These are phyloP conservation scores for Helarctos malayanus DNA, from an alignment of 2,797 vertebrate species.

Conservation along the genomic window DNA sequence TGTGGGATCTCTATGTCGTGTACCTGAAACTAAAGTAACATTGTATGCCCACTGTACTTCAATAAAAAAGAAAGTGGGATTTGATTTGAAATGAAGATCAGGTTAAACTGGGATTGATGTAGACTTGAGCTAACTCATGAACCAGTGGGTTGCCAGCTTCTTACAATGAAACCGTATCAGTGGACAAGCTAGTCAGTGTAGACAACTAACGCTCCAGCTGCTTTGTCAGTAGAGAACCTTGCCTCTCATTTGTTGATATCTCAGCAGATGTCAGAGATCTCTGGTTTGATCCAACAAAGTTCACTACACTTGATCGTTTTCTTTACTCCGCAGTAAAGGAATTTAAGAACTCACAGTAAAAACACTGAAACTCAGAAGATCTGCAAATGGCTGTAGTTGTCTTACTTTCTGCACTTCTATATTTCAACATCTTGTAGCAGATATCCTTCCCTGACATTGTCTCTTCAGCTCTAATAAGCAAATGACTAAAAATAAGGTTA, in stretches of 20 bases:
- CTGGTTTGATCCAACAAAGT: not conserved
- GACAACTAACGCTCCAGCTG: not conserved
- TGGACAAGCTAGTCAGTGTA: not conserved
- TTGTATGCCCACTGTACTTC: not conserved
- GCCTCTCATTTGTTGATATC: not conserved
- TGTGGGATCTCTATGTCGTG: not conserved
- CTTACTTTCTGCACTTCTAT: not conserved
- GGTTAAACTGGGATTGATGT: not conserved
- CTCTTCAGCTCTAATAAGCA: not conserved
- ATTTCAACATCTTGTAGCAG: not conserved
- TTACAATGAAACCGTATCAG: not conserved
- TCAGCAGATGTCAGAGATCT: not conserved
- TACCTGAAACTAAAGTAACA: not conserved
- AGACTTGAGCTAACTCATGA: not conserved
- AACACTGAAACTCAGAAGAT: not conserved
- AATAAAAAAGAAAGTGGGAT: not conserved
- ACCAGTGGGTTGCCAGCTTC: not conserved
- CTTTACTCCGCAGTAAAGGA: not conserved
- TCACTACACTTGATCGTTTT: not conserved
- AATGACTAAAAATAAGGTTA: not conserved
- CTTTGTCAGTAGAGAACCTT: not conserved
- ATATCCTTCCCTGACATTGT: not conserved
- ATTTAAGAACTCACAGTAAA: not conserved
- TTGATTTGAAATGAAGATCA: not conserved
- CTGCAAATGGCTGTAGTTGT: not conserved